These are phyloP conservation scores for Acrobasis repandana DNA, from an alignment of 2,888 invertebrate species.

Conservation along the genomic window DNA sequence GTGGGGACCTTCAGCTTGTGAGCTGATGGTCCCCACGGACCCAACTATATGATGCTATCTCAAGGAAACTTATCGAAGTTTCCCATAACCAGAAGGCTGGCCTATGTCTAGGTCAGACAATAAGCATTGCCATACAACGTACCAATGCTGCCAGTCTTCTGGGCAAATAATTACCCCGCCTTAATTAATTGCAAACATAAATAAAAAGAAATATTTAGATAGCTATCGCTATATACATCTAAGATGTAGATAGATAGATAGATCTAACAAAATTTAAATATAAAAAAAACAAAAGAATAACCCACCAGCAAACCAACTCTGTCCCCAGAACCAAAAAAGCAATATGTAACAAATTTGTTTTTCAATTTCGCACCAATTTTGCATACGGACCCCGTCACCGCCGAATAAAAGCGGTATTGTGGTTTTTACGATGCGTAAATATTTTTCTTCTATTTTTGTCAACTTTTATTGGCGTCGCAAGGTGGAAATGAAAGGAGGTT, in stretches of 20 bases:
- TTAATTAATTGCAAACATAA: too few relatives aligned
- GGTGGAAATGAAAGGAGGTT: slow-evolving; percentile 70
- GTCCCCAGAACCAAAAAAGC: slow-evolving; percentile 67
- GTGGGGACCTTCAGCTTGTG: too few relatives aligned
- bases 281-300: slow-evolving; percentile 44
- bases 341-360: slow-evolving; percentile 83
- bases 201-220: too few relatives aligned
- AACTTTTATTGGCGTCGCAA: slow-evolving; percentile 61
- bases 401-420: slow-evolving; percentile 75
- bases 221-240: too few relatives aligned
- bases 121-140: too few relatives aligned
- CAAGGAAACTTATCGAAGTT: too few relatives aligned
- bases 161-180: too few relatives aligned
- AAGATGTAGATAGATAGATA: background rate
- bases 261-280: background rate
- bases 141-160: too few relatives aligned
- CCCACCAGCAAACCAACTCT: slow-evolving; percentile 38
- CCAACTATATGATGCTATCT: too few relatives aligned
- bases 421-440: slow-evolving; percentile 78
- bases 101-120: too few relatives aligned
- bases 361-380: slow-evolving; percentile 83
- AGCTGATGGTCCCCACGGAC: too few relatives aligned
- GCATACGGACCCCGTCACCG: slow-evolving; percentile 67
- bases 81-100: too few relatives aligned
- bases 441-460: slow-evolving; percentile 55